A percentile compares a stretch with the other conserved stretches of the same genome.
phyloP scores from a whole-genome alignment of 2,888 invertebrate genomes.

The Protodeltote pygarga region DNA sequence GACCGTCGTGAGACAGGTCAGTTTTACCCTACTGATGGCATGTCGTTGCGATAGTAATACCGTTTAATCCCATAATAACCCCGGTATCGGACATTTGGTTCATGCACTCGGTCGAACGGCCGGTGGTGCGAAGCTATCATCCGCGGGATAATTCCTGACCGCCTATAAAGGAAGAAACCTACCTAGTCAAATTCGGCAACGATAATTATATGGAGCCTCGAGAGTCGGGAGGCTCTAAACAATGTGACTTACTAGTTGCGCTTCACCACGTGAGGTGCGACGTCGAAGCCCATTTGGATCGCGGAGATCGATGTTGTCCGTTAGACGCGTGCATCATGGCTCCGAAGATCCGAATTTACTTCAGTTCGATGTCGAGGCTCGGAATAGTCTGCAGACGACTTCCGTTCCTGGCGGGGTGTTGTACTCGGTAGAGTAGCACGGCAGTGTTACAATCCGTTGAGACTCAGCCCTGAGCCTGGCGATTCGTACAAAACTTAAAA shows the following conservation, averaged over 20 bases:
- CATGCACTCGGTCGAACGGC: slow-evolving; percentile 87
- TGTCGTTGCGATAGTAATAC: slow-evolving; percentile 86
- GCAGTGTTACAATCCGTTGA: slow-evolving; percentile 86
- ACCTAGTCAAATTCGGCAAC: slow-evolving; percentile 84
- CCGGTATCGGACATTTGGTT: slow-evolving; percentile 88
- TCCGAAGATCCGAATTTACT: slow-evolving; percentile 45
- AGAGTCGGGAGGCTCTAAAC: slow-evolving; percentile 80
- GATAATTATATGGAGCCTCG: slow-evolving; percentile 71
- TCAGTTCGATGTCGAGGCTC: slow-evolving; percentile 84
- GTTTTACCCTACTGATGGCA: slow-evolving; percentile 87
- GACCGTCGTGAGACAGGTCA: slow-evolving; percentile 89
- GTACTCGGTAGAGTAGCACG: slow-evolving; percentile 54
- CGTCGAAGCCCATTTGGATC: slow-evolving; percentile 70
- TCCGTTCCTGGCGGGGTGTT: slow-evolving; percentile 85
- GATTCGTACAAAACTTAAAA: slow-evolving; percentile 25
- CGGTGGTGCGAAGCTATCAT: slow-evolving; percentile 89
- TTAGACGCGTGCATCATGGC: slow-evolving; percentile 57
- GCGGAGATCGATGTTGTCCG: slow-evolving; percentile 64
- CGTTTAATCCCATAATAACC: slow-evolving; percentile 86
- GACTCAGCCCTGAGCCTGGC: slow-evolving; percentile 82
- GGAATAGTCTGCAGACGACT: slow-evolving; percentile 89
- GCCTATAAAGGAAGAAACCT: slow-evolving; percentile 77
- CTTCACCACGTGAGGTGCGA: slow-evolving; percentile 62
- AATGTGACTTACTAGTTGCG: slow-evolving; percentile 72
- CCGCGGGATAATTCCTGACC: slow-evolving; percentile 84